These are phyloP conservation scores for Icerya purchasi DNA, from an alignment of 2,888 invertebrate species.

Conservation along the genomic window DNA sequence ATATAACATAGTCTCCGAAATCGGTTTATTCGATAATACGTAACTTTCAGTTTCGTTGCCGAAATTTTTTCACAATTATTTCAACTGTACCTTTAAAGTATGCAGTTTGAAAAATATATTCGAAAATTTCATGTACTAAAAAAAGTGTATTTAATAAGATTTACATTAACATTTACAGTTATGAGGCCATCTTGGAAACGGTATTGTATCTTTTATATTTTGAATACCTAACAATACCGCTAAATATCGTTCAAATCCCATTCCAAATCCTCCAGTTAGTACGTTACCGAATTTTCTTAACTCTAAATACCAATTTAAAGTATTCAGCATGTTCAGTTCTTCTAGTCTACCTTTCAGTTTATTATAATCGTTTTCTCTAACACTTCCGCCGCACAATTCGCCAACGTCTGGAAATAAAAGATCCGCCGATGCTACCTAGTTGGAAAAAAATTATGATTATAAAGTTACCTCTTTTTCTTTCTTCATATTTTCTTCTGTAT, in stretches of 20 bases:
- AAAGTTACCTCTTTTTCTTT: too few species aligned
- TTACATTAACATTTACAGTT: constrained; percentile 35
- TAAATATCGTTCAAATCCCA: constrained; percentile 83
- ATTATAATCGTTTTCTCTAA: constrained; percentile 60
- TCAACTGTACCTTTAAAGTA: too few species aligned
- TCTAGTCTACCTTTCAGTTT: constrained; percentile 36
- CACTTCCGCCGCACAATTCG: constrained; percentile 84
- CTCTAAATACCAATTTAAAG: constrained; percentile 70
- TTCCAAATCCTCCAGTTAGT: constrained; percentile 83
- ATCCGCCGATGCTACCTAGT: constrained; percentile 61
- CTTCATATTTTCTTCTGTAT: too few species aligned
- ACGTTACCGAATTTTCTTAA: constrained; percentile 70
- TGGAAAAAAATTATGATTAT: too few species aligned
- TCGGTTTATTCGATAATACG: too few species aligned
- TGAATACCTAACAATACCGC: constrained; percentile 56
- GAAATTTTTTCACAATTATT: too few species aligned
- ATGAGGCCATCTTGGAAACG: constrained; percentile 87
- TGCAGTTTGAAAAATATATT: too few species aligned
- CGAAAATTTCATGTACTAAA: too few species aligned
- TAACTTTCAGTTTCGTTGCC: too few species aligned
- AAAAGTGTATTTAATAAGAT: background rate
- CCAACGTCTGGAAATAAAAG: constrained; percentile 72
- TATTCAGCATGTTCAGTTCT: constrained; percentile 25
- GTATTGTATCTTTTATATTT: constrained; percentile 84
- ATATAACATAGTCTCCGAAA: too few species aligned